These are phyloP conservation scores for Sesia apiformis DNA, from an alignment of 2,888 invertebrate genomes.

Conservation along the genomic window DNA sequence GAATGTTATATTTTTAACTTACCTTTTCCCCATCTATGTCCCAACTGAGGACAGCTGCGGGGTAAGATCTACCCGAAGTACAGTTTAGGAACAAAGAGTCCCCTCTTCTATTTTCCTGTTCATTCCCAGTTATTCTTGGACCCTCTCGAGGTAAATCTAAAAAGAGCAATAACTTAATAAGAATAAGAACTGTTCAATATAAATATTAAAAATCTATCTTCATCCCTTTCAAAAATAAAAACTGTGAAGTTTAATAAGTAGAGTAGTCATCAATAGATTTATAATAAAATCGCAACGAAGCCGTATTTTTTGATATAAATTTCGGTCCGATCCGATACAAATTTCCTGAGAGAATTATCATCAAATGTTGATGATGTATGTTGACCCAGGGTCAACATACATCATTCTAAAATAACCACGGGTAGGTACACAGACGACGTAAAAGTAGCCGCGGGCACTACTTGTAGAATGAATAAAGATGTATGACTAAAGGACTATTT, in stretches of 20 bases:
- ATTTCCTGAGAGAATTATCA: too few relatives aligned
- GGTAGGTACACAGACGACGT: too few relatives aligned
- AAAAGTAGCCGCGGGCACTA: too few relatives aligned
- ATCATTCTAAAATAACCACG: too few relatives aligned
- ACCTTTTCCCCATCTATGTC: constrained; percentile 86
- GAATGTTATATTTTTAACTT: constrained; percentile 14
- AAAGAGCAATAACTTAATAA: constrained; percentile 2
- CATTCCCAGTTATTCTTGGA: constrained; percentile 83
- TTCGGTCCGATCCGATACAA: too few relatives aligned
- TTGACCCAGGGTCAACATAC: too few relatives aligned
- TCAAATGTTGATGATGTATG: too few relatives aligned
- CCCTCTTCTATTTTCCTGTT: constrained; percentile 82
- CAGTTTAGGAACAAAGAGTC: constrained; percentile 84
- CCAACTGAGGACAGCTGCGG: constrained; percentile 84
- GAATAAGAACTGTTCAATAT: neutral
- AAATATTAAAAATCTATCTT: neutral
- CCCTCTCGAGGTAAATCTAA: constrained; percentile 81
- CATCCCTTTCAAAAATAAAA: neutral
- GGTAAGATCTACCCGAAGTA: constrained; percentile 84
- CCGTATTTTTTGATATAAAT: too few relatives aligned
- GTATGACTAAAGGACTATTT: too few relatives aligned
- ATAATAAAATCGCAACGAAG: too few relatives aligned
- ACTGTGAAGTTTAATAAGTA: neutral
- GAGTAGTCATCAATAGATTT: too few relatives aligned
- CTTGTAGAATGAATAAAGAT: too few relatives aligned